Conservation (phyloP, 2,113 vertebrate species). For the Prionailurus bengalensis region DNA sequence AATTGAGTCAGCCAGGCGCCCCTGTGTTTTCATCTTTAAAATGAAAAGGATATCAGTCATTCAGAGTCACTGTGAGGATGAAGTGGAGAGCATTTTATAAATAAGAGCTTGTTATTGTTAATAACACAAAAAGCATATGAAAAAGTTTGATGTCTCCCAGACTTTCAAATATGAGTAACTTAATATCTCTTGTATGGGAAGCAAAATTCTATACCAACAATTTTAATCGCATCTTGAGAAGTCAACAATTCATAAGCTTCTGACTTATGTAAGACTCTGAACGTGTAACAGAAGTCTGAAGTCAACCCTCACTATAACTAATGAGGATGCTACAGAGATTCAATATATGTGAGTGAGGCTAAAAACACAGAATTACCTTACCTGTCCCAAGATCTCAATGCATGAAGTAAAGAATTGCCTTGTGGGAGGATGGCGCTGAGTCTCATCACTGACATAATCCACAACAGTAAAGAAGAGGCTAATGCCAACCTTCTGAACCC, state of each 20-base stretch:
- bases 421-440: constrained; percentile 95
- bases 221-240: constrained; percentile 42
- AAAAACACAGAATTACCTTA: constrained; percentile 78
- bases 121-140: not conserved
- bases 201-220: not conserved
- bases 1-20: too few species aligned
- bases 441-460: constrained; percentile 96
- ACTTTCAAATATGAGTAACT: not conserved
- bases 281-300: not conserved
- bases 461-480: constrained; percentile 95
- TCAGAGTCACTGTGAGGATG: not conserved
- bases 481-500: constrained; percentile 94
- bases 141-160: constrained; percentile 9
- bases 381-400: constrained; percentile 97
- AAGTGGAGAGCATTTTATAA: constrained; percentile 14
- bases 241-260: not conserved
- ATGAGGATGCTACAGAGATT: not conserved
- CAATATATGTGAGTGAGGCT: not conserved
- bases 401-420: constrained; percentile 98
- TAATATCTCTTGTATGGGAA: not conserved
- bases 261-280: not conserved
- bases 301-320: not conserved
- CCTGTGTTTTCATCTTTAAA: not conserved
- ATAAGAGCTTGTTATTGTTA: not conserved
- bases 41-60: not conserved